A percentile compares a stretch with the other conserved stretches of the same genome.
Conservation (phyloP, 1,140 invertebrate genomes). For the Acromyrmex charruanus region DNA sequence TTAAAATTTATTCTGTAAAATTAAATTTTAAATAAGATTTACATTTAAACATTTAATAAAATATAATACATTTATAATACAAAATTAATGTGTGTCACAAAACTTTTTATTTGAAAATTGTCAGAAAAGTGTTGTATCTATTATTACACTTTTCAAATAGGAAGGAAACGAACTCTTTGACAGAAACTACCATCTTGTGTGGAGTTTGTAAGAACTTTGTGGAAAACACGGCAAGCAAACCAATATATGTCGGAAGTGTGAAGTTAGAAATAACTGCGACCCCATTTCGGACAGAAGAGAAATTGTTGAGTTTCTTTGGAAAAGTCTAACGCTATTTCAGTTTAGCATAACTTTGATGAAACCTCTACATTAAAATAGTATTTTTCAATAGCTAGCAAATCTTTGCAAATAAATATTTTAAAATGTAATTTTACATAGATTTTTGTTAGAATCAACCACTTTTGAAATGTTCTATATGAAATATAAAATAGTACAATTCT, state of each 20-base stretch:
- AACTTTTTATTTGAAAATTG: not conserved
- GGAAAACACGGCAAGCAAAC: constrained; percentile 52
- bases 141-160: constrained; percentile 42
- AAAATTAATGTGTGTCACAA: not conserved
- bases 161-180: constrained; percentile 46
- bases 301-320: constrained; percentile 28
- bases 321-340: constrained; percentile 27
- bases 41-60: not conserved
- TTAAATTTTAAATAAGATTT: not conserved
- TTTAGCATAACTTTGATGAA: constrained; percentile 22
- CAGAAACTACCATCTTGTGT: constrained; percentile 48
- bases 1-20: not conserved
- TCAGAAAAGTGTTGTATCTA: constrained; percentile 17
- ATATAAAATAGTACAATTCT: too few relatives aligned
- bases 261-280: constrained; percentile 58
- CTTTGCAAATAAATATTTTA: not conserved
- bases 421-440: not conserved
- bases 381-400: not conserved
- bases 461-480: too few relatives aligned
- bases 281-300: constrained; percentile 42
- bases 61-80: not conserved
- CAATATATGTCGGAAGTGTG: constrained; percentile 55
- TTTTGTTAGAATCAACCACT: too few relatives aligned
- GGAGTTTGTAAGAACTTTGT: constrained; percentile 53
- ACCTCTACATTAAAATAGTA: not conserved